Evolutionary conservation across 2,888 invertebrate genomes (phyloP), one percentile per base, ranked within the genome.

Genomic region (Drosophila nigritarsus): DNA sequence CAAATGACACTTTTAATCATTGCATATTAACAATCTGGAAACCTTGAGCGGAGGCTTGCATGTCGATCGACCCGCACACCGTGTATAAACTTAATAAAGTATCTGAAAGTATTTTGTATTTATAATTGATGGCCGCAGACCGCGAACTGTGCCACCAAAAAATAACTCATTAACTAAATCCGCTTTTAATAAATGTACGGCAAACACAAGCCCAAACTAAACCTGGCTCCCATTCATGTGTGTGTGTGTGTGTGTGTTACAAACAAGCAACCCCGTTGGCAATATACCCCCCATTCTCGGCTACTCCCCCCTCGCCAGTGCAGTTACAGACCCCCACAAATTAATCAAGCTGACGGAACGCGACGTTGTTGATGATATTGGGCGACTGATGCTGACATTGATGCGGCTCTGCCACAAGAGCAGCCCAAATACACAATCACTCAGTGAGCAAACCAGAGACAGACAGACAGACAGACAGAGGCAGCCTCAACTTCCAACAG

Each of bases 91-190:
- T 53, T 45, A 24, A 63, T 36, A 55, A 62, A 65, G 56, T 45
- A 72, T 49, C 70, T 69, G 70, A 67, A 56, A 69, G 56, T 65
- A 56, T 61, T 55, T 55, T 30, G 42, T 60, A 53, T 51, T 40
- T 27, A 87, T 87, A 77, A 84, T 89, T 89, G 74, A 84, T 84
- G 68, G 60, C 55, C 82, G 13, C 65, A 54, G 88, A 82, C 76
- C 65, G 86, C 88, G 72, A 87, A 81, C 78, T 87, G 75, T 75
- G 75, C 87, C 84, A 80, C 78, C 81, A 83, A 78, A 83, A 55
- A 55, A 89, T 88, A 88, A 84, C 76, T 80, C 88, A 91, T 91
- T 91, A 90, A 88, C 90, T 87, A 91, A 90, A 91, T 90, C 89
- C 87, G 84, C 87, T 78, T 85, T 91, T 87, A 91, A 90, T 87